Evolutionary conservation across 2,797 vertebrate species (phyloP), one percentile per base, ranked within the genome.

Genomic region (Podarcis lilfordi): DNA sequence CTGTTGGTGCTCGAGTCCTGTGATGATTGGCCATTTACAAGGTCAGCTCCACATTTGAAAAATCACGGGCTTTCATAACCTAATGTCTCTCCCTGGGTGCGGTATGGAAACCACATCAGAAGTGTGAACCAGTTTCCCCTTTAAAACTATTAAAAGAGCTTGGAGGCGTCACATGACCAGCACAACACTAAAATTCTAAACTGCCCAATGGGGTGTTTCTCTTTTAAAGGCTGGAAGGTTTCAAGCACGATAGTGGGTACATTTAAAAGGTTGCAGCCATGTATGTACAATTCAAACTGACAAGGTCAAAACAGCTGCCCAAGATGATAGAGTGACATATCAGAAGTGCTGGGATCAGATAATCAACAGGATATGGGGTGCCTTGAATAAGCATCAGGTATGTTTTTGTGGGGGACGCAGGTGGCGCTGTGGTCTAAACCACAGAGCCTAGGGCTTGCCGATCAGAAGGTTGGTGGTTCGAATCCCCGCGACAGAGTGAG

Each of bases 121-220:
- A 15, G 50, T 55, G 50, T 55, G 50, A 55, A 55, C 50, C 64
- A 69, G 37, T 43, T 15, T 71, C 17, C 8, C 5, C 27, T 84
- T 27, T 55, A 11, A 74, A 87, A 45, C 10, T 13, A 75, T 76
- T 55, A 45, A 76, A 76, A 76, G 61, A 21, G 23, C 29, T 43
- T 13, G 40, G 61, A 82, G 76, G n/a, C 8, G 7, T 25, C 81
- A 61, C 37, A n/a, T 72, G 32, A 71, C 23, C 15, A 55, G 35
- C 55, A 29, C n/a, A 35, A 61, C 43, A 35, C 69, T 80, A 23
- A 85, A 59, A 80, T 75, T 87, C 89, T 87, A 80, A 90, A 90
- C 82, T 90, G 85, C 43, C 76, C 80, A 3, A 5, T 11, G 27
- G 5, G 4, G 11, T 69, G 21, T 55, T 37, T 45, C 27, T 25